Conservation (phyloP, 2,888 invertebrate species). For the Troilus luridus region DNA sequence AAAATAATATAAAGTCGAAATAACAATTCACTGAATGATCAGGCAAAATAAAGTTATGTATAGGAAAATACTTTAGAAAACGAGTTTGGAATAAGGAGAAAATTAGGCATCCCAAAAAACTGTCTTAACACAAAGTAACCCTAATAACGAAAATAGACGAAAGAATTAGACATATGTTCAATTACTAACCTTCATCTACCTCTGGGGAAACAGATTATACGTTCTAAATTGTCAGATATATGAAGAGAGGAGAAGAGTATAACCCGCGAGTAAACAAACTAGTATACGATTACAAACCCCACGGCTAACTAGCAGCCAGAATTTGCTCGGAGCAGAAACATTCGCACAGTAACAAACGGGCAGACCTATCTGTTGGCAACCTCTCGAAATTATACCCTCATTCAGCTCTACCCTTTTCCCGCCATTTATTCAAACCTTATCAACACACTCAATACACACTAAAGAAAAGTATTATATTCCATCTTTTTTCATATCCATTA, state of each 20-base stretch:
- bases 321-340: conserved; percentile 47
- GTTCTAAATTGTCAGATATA: conserved; percentile 48
- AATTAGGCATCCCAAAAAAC: conserved; percentile 33
- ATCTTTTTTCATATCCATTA: background rate
- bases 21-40: background rate
- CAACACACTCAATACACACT: background rate
- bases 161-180: conserved; percentile 32
- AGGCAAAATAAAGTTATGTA: background rate
- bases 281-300: conserved; percentile 47
- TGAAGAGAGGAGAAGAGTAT: conserved; percentile 33
- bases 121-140: conserved; percentile 20
- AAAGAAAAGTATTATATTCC: background rate
- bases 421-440: conserved; percentile 30
- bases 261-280: conserved; percentile 54
- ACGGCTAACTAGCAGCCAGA: conserved; percentile 50
- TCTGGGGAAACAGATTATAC: conserved; percentile 69
- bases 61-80: background rate
- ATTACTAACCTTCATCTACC: conserved; percentile 78
- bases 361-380: conserved; percentile 57
- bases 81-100: background rate
- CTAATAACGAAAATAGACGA: conserved; percentile 15
- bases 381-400: conserved; percentile 37
- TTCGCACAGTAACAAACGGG: conserved; percentile 48
- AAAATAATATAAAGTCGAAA: conserved; percentile 13
- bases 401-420: conserved; percentile 6